Percentiles rank a stretch among this genome's conserved stretches.
phyloP scores from a whole-genome alignment of 2,797 vertebrate genomes.

The Acanthurus lineatus region DNA sequence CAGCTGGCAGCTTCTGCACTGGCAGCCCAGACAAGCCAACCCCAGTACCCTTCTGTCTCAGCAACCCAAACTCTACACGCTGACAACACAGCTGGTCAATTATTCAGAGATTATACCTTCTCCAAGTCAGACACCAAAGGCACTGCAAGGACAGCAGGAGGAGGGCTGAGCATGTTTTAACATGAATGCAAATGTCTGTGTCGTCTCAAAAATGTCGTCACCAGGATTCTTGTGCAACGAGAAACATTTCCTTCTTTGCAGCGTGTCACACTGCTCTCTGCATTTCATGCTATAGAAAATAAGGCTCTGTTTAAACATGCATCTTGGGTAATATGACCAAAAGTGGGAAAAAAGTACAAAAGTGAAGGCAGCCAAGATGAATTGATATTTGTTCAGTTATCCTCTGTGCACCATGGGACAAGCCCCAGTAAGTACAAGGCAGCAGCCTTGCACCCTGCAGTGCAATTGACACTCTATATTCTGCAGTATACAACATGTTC shows the following conservation, averaged over 20 bases:
- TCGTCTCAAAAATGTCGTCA: conserved; percentile 6
- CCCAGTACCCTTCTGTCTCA: conserved; percentile 52
- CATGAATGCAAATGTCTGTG: conserved; percentile 28
- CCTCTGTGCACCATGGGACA: conserved; percentile 8
- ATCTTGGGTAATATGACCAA: too few species aligned
- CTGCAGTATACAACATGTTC: conserved; percentile 1
- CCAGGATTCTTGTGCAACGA: conserved; percentile 28
- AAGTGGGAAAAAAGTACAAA: too few species aligned
- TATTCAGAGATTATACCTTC: conserved; percentile 78
- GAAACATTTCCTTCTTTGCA: conserved; percentile 18
- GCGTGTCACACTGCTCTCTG: neutral
- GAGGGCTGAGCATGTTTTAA: conserved; percentile 34
- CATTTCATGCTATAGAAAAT: neutral
- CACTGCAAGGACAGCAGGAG: conserved; percentile 39
- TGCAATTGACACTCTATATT: too few species aligned
- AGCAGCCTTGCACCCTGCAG: neutral
- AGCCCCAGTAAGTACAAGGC: neutral
- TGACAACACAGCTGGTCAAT: conserved; percentile 77
- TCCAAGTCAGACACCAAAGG: conserved; percentile 72
- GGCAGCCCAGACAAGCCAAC: conserved; percentile 50
- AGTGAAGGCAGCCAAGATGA: too few species aligned
- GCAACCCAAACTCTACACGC: conserved; percentile 58
- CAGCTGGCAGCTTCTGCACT: conserved; percentile 28
- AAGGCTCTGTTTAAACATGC: too few species aligned
- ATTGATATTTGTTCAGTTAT: neutral